phyloP scores from a whole-genome alignment of 2,113 vertebrate species.

The Junco hyemalis region DNA sequence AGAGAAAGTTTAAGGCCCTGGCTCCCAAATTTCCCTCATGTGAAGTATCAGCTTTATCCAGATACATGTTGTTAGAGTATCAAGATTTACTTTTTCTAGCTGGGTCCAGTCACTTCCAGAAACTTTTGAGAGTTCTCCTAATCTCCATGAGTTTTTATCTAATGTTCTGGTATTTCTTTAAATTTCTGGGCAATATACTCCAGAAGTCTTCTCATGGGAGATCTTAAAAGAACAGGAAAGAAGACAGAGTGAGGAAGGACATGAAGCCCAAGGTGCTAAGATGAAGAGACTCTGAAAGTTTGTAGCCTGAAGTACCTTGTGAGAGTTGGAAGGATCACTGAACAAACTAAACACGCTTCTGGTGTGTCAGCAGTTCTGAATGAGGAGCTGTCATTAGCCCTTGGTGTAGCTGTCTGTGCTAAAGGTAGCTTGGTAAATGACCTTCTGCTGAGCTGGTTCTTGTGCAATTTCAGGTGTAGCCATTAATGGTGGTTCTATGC shows the following conservation, averaged over 20 bases:
- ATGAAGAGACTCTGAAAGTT: background rate
- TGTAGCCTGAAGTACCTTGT: background rate
- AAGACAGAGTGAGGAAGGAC: background rate
- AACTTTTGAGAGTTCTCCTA: background rate
- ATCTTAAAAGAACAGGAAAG: background rate
- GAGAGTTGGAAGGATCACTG: background rate
- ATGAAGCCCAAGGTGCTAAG: background rate
- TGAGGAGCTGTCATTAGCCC: background rate
- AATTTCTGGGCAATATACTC: background rate
- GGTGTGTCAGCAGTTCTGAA: background rate
- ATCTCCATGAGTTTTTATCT: background rate
- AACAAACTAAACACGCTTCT: background rate
- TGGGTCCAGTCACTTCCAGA: background rate
- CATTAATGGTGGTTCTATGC: slow-evolving; percentile 1
- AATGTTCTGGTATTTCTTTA: background rate
- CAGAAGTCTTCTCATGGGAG: background rate
- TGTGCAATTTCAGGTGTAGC: background rate
- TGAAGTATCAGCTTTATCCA: background rate
- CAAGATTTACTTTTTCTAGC: background rate
- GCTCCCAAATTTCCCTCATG: background rate
- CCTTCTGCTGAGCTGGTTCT: background rate
- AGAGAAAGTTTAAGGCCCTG: background rate
- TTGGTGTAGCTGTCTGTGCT: background rate
- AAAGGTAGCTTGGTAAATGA: background rate
- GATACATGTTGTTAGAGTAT: background rate